These are phyloP conservation scores for Spodoptera frugiperda DNA, from an alignment of 1,140 invertebrate species.

Conservation along the genomic window DNA sequence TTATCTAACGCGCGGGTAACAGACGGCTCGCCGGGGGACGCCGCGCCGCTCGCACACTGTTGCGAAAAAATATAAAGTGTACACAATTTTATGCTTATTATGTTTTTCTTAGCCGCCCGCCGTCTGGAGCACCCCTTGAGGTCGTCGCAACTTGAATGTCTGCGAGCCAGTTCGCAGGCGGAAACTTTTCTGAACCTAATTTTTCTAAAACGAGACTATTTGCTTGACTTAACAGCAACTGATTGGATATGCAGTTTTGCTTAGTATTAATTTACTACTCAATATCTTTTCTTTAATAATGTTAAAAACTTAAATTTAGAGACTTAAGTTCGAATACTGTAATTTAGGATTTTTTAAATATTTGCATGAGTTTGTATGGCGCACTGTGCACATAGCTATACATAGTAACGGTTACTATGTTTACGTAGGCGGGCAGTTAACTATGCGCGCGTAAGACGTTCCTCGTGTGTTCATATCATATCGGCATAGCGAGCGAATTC, in stretches of 20 bases:
- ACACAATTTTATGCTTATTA: slow-evolving; percentile 19
- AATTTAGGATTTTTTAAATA: too few species aligned
- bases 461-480: slow-evolving; percentile 13
- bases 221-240: too few species aligned
- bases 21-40: not conserved
- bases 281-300: too few species aligned
- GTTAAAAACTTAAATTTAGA: too few species aligned
- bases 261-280: too few species aligned
- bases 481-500: slow-evolving; percentile 15
- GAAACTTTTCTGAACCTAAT: too few species aligned
- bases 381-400: too few species aligned
- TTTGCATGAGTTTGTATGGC: too few species aligned
- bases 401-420: too few species aligned
- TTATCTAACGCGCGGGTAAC: not conserved
- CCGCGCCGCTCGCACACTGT: not conserved
- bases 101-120: slow-evolving; percentile 25
- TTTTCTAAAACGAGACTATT: too few species aligned
- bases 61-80: slow-evolving; percentile 14
- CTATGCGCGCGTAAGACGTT: not conserved
- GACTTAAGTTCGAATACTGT: too few species aligned
- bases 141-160: slow-evolving; percentile 10
- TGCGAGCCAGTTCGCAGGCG: not conserved
- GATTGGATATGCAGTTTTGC: too few species aligned
- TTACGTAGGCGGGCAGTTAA: not conserved
- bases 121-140: slow-evolving; percentile 12